Base-by-base conservation (phyloP, 2,888 invertebrate species). In the Minunthozetes semirufus region DNA sequence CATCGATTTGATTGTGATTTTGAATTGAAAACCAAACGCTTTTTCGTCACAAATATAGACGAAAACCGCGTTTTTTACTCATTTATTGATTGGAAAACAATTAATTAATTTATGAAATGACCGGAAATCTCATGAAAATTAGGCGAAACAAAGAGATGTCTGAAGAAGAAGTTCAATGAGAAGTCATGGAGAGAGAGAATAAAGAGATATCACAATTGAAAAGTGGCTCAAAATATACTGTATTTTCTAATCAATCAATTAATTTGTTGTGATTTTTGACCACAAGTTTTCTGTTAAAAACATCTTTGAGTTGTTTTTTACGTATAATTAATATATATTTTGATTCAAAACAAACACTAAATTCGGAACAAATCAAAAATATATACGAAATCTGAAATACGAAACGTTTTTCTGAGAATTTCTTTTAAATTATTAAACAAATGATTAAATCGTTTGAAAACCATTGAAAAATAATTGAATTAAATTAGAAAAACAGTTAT, bases 141-240 rank as follows among this genome's bases (percentile, higher is more conserved):
- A 33, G 33, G 4, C 4, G 8, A 33, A 33, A 33, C 4, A 33
- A 33, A 33, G 33, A 33, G 8, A 33, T 33, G 33, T 5, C 8
- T 33, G n/a, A n/a, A 5, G 33, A 33, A 33, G 33, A 5, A 33
- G 8, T 33, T 33, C 33, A 33, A 33, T 33, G 33, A 33, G 66
- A 38, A 33, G 66, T 38, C n/a, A 66, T 66, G 66, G 38, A 38
- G 17, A n/a, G 38, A 59, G 59, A 27, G n/a, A 22, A 9, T 19
- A 22, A 27, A 25, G 59, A 59, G 27, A n/a, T 59, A 66, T 66
- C 66, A 66, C 66, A 66, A 25, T 66, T 66, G 33, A 66, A 66
- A 38, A 66, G 38, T 66, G 66, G 66, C 66, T 61, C 29, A 25
- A 61, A 61, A 61, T 61, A 29, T 61, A 61, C 11, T 11, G 25